Base-by-base conservation (phyloP, 2,888 invertebrate genomes). In the Eupithecia inturbata region DNA sequence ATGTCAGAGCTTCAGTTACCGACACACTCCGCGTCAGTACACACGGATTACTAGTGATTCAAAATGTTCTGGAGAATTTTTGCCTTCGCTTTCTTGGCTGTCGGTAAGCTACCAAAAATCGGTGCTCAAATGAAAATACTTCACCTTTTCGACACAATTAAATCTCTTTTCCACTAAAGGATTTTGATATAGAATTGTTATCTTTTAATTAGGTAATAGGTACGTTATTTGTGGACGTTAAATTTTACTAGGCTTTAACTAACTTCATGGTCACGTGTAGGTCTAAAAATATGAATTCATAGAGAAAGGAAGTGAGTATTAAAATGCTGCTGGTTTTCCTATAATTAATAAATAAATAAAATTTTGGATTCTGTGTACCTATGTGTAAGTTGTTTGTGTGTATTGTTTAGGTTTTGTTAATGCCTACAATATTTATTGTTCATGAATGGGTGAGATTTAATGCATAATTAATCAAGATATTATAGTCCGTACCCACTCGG, bases 91-190 rank as follows among this genome's bases (percentile, higher is more conserved):
- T 77, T 85, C 33, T 79, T 90, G 77, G 85, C 86, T 2, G 85
- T 85, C 66, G 91, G 91, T 91, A 80, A 89, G 91, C 84, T 66
- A 26, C n/a, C n/a, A n/a, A n/a, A n/a, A n/a, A n/a, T n/a, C n/a
- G n/a, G n/a, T n/a, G n/a, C n/a, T n/a, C n/a, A n/a, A n/a, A n/a
- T n/a, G n/a, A n/a, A n/a, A n/a, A n/a, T n/a, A n/a, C n/a, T n/a
- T n/a, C n/a, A n/a, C 4, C 12, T 53, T 53, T 12, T 57, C 57
- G 12, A 26, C 12, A 26, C 57, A 57, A n/a, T 53, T 22, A 22
- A 22, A 57, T 57, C 12, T 57, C 49, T 57, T 3, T 9, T 22
- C 22, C 57, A 26, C 0, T 57, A 26, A 57, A 57, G 26, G 26
- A 57, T 12, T 26, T n/a, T n/a, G n/a, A n/a, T 7, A 0, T 26